phyloP scores from a whole-genome alignment of 64 coral and sea anemone genomes.

The Astreopora myriophthalma region DNA sequence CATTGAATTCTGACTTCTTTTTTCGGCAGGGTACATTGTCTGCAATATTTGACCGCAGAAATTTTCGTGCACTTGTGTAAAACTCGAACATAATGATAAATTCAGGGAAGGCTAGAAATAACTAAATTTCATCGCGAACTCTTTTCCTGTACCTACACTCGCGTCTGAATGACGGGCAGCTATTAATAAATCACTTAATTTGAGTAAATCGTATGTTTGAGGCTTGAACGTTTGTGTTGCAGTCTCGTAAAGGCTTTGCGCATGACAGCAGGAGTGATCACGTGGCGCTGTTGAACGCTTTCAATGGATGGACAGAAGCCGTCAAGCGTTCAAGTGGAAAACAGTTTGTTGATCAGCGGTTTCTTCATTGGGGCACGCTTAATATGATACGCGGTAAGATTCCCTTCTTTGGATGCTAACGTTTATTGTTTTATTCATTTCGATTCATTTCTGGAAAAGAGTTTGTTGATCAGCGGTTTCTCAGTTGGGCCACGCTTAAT shows the following conservation, averaged over 20 bases:
- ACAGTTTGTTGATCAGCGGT: constrained; percentile 71
- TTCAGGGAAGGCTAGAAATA: too few relatives aligned
- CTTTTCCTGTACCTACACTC: not conserved
- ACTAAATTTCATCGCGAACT: not conserved
- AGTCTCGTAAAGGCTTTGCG: constrained; percentile 77
- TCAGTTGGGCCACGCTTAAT: constrained; percentile 82
- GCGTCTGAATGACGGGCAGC: too few relatives aligned
- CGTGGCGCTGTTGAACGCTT: constrained; percentile 79
- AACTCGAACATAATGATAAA: too few relatives aligned
- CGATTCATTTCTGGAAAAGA: constrained; percentile 22
- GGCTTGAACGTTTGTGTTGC: not conserved
- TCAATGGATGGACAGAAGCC: constrained; percentile 79
- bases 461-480: constrained; percentile 64
- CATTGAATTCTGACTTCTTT: not conserved
- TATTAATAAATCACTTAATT: not conserved
- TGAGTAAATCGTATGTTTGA: not conserved
- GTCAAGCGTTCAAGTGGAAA: constrained; percentile 59
- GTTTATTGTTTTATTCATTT: not conserved
- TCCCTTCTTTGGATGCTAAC: too few relatives aligned
- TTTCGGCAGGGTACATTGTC: not conserved
- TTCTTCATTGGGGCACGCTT: constrained; percentile 87
- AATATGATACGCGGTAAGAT: constrained; percentile 87
- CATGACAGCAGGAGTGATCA: constrained; percentile 76
- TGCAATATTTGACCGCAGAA: not conserved
- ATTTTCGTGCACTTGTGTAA: not conserved